phyloP scores from a whole-genome alignment of 2,797 vertebrate genomes.

The Onychomys torridus region DNA sequence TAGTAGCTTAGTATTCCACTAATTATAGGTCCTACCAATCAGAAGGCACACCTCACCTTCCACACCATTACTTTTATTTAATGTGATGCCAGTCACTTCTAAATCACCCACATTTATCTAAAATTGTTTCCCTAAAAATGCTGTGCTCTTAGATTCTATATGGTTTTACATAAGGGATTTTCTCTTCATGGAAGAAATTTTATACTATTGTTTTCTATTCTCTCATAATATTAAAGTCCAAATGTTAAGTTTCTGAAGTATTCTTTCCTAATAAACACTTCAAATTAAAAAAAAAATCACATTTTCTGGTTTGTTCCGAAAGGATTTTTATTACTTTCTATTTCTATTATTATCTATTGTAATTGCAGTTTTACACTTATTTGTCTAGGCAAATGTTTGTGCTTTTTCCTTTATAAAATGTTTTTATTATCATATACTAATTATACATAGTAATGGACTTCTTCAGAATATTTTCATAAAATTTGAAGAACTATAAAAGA shows the following conservation, averaged over 20 bases:
- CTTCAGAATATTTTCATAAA: background rate
- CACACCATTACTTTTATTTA: background rate
- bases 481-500: background rate
- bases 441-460: background rate
- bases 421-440: background rate
- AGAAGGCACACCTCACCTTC: background rate
- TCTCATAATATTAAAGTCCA: background rate
- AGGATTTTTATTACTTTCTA: background rate
- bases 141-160: background rate
- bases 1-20: background rate
- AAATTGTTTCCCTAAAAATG: background rate
- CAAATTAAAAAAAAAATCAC: background rate
- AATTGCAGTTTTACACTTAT: slow-evolving; percentile 32
- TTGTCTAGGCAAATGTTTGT: background rate
- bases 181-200: background rate
- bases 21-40: background rate
- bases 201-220: background rate
- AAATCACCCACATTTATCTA: background rate
- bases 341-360: background rate
- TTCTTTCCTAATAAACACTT: background rate
- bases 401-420: background rate
- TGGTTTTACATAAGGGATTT: background rate
- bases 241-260: background rate
- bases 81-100: background rate
- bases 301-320: background rate